These are phyloP conservation scores for Torymus texanus DNA, from an alignment of 2,888 invertebrate genomes.

Conservation along the genomic window DNA sequence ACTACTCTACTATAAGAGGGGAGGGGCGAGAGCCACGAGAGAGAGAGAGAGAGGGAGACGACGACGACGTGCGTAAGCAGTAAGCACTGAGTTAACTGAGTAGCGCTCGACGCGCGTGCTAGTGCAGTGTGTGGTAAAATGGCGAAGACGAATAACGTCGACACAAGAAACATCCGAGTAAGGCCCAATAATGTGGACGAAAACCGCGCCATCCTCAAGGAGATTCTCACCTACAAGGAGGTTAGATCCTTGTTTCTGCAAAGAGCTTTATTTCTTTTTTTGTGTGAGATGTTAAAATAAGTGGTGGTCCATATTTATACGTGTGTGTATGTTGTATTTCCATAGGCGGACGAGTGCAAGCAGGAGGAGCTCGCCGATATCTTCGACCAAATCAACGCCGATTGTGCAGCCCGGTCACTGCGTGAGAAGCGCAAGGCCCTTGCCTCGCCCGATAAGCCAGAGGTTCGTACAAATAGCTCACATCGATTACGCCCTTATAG, in stretches of 20 bases:
- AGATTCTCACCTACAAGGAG: conserved; percentile 42
- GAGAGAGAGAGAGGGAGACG: not conserved
- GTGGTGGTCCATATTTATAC: not conserved
- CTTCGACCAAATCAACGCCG: conserved; percentile 64
- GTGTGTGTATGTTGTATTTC: not conserved
- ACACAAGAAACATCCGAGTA: conserved; percentile 30
- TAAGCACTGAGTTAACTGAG: too few relatives aligned
- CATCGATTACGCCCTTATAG: not conserved
- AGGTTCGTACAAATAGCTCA: not conserved
- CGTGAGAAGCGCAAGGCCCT: conserved; percentile 26
- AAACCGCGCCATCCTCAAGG: conserved; percentile 36
- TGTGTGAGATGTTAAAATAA: too few relatives aligned
- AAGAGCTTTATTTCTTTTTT: too few relatives aligned
- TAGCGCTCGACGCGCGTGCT: too few relatives aligned
- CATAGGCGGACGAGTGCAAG: conserved; percentile 61
- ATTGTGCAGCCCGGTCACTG: conserved; percentile 54
- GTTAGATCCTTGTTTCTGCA: conserved; percentile 3
- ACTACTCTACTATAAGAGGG: too few relatives aligned
- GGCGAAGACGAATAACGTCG: conserved; percentile 46
- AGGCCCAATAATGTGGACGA: conserved; percentile 46
- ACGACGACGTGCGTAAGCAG: conserved; percentile 3
- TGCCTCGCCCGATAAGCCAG: conserved; percentile 2
- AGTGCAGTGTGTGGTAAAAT: conserved; percentile 30
- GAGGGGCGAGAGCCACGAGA: too few relatives aligned
- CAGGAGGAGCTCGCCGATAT: conserved; percentile 63